Base-by-base conservation (phyloP, 2,797 vertebrate genomes). In the Onychomys leucogaster region DNA sequence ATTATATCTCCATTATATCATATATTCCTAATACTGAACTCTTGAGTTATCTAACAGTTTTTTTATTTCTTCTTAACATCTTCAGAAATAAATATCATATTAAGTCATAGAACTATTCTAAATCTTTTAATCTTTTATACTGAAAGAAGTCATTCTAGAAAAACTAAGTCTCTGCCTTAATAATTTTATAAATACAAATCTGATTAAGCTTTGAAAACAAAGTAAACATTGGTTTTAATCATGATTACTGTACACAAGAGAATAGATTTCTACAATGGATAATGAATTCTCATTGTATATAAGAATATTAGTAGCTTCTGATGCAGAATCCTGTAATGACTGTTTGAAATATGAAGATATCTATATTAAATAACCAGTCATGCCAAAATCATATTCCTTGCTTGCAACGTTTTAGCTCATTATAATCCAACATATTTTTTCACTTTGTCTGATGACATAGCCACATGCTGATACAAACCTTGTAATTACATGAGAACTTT, bases 171-270 rank as follows among this genome's bases (percentile, higher is more conserved):
- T n/a, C 6, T 49, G 32, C 29, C 49, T 71, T 95, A 96, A 95
- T 96, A 96, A 91, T 92, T 97, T 96, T 94, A 93, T 90, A 96
- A 96, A 98, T 86, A 21, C 92, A 87, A 89, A 7, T 76, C 34
- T 96, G 81, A 96, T 95, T 91, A 97, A 95, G 65, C 59, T 95
- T 96, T 96, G 83, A 17, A 93, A 93, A 81, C 77, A 96, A 83
- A 95, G 46, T 86, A 96, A 91, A 95, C 49, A 95, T 83, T 94
- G 13, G 2, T 67, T 93, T 96, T 84, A 93, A 63, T 93, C 80
- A 89, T 32, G 43, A 97, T 63, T 96, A 96, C 94, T 6, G 11
- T 12, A 21, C 78, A 97, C 71, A 8, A 94, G 49, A 97, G 6
- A 81, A 97, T 96, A 34, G 57, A 93, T 86, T 83, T 91, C 21